Evolutionary conservation across 2,797 vertebrate genomes (phyloP), one percentile per base, ranked within the genome.

Genomic region (Spinibarbus caldwelli): DNA sequence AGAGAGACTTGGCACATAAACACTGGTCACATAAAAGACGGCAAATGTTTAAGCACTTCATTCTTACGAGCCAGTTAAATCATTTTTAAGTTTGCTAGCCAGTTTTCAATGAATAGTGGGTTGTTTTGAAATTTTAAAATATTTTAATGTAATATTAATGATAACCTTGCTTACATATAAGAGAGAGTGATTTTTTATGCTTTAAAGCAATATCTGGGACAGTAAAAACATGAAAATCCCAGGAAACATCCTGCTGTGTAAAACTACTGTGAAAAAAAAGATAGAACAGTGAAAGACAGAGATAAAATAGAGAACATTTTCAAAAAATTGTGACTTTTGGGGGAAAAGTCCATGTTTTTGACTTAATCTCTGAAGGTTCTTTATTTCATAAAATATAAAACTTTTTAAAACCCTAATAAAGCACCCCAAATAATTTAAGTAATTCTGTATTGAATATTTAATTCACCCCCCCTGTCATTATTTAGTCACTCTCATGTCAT

Each of bases 1-100:
- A n/a, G n/a, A n/a, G 90, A 92, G 75, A 86, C 86, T 91, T 78
- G 86, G 71, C 19, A 15, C n/a, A 43, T 31, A 43, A 43, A 59
- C 34, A 81, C 47, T 38, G 62, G 52, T 59, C 52, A 49, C 23
- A 2, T 36, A 14, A n/a, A 70, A 57, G 36, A 70, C 34, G 5
- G 67, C 49, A 82, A 81, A 57, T 54, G 0, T 57, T 81, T 57
- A 81, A 81, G 26, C 38, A 73, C 70, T 54, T 81, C 14, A 81
- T 6, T 68, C 41, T 17, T 49, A 23, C 17, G 26, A 71, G 6
- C 23, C 49, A 52, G 36, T 82, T 72, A 15, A 82, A 45, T 17
- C 21, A 23, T 26, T 73, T 47, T 34, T 31, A 2, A 29, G 0
- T 59, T 43, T 26, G 34, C 52, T 23, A 6, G 12, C 29, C 45